A percentile compares a stretch with the other conserved stretches of the same genome.
These are phyloP conservation scores for Drosophila truncata DNA, from an alignment of 1,140 invertebrate species.

Conservation along the genomic window DNA sequence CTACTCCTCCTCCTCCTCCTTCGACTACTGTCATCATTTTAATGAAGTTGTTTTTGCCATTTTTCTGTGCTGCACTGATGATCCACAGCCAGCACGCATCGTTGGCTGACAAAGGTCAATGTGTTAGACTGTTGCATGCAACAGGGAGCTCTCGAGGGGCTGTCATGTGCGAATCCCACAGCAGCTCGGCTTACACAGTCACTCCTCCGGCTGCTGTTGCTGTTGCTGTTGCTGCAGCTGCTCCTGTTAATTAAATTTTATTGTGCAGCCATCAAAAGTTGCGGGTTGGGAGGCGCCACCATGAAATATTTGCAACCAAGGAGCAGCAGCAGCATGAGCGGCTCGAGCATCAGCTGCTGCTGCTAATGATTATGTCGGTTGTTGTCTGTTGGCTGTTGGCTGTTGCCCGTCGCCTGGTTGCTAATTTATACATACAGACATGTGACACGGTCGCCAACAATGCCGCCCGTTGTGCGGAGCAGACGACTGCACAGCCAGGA, in stretches of 20 bases:
- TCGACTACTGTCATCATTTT: slow-evolving; percentile 39
- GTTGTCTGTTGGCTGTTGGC: slow-evolving; percentile 27
- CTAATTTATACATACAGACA: slow-evolving; percentile 72
- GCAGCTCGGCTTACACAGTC: slow-evolving; percentile 19
- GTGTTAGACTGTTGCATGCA: slow-evolving; percentile 43
- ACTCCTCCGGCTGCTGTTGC: slow-evolving; percentile 1
- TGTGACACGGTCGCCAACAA: slow-evolving; percentile 51
- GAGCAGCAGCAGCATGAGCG: slow-evolving; percentile 1
- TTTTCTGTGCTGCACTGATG: slow-evolving; percentile 6
- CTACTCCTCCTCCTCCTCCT: not conserved
- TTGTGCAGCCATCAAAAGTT: slow-evolving; percentile 63
- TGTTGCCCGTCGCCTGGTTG: slow-evolving; percentile 43
- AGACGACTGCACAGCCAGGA: slow-evolving; percentile 43
- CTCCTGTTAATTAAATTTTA: slow-evolving; percentile 77
- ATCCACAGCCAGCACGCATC: slow-evolving; percentile 17
- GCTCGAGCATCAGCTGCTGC: slow-evolving; percentile 37
- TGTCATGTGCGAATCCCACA: slow-evolving; percentile 25
- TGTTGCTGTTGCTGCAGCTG: slow-evolving; percentile 4
- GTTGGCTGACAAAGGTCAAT: slow-evolving; percentile 62
- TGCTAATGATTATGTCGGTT: slow-evolving; percentile 53
- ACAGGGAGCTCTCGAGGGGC: slow-evolving; percentile 42
- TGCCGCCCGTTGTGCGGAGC: slow-evolving; percentile 39
- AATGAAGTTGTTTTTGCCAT: slow-evolving; percentile 69
- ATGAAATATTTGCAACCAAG: slow-evolving; percentile 41
- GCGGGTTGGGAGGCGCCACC: slow-evolving; percentile 12